These are phyloP conservation scores for Thereva unica DNA, from an alignment of 2,888 invertebrate genomes.

Conservation along the genomic window DNA sequence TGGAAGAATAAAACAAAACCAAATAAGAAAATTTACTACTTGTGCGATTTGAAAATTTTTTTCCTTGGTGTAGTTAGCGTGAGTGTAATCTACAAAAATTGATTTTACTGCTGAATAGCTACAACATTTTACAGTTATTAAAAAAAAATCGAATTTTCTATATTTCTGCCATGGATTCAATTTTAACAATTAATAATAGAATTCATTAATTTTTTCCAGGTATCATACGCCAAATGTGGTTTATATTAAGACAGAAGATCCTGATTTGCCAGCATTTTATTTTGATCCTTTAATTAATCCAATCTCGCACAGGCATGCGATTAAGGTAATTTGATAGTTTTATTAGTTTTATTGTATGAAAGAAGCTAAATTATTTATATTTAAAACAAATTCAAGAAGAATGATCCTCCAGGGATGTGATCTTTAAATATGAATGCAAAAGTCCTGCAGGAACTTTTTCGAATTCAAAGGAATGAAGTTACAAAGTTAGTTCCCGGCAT, in stretches of 20 bases:
- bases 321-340: slow-evolving; percentile 63
- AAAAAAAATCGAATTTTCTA: not conserved
- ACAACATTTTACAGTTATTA: not conserved
- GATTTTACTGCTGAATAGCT: slow-evolving; percentile 12
- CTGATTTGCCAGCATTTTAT: slow-evolving; percentile 98
- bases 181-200: not conserved
- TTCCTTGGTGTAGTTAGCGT: slow-evolving; percentile 60
- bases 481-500: no score
- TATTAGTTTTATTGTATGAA: no score
- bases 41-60: slow-evolving; percentile 61
- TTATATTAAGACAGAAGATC: slow-evolving; percentile 99
- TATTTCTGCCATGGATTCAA: not conserved
- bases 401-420: no score
- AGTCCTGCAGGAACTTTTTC: no score
- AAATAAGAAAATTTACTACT: slow-evolving; percentile 62
- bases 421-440: no score
- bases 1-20: slow-evolving; percentile 50
- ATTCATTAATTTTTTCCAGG: slow-evolving; percentile 63
- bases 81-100: slow-evolving; percentile 54
- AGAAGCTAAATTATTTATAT: no score
- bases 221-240: slow-evolving; percentile 99
- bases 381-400: no score
- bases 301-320: slow-evolving; percentile 90
- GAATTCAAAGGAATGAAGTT: no score
- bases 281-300: slow-evolving; percentile 99